phyloP scores from a whole-genome alignment of 2,888 invertebrate genomes.

The Cistogaster globosa region DNA sequence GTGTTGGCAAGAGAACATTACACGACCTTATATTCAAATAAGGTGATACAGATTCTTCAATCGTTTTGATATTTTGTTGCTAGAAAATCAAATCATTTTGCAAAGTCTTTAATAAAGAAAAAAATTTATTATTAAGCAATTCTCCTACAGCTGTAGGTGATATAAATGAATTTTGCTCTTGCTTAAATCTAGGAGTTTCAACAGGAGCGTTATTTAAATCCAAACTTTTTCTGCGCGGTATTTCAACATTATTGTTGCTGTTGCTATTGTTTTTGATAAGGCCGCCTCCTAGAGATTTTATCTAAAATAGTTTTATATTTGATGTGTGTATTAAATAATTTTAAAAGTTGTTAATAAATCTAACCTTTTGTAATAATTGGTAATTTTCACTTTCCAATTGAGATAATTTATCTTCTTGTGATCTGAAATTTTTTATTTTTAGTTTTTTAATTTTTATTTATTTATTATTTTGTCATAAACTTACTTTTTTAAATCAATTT shows the following conservation, averaged over 20 bases:
- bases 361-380: constrained; percentile 78
- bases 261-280: neutral
- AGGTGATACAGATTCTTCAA: constrained; percentile 85
- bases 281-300: constrained; percentile 65
- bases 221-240: constrained; percentile 1
- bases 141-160: neutral
- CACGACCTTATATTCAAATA: constrained; percentile 85
- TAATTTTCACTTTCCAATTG: constrained; percentile 82
- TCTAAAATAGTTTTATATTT: constrained; percentile 56
- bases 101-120: neutral
- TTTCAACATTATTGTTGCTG: constrained; percentile 27
- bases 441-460: neutral
- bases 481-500: constrained; percentile 78
- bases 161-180: neutral
- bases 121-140: neutral
- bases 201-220: constrained; percentile 35
- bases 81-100: constrained; percentile 74
- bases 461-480: neutral
- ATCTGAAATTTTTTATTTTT: constrained; percentile 71
- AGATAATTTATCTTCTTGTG: constrained; percentile 78
- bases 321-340: neutral
- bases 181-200: neutral
- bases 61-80: constrained; percentile 83
- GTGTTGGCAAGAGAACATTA: constrained; percentile 83
- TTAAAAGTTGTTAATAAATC: too few relatives aligned